phyloP scores from a whole-genome alignment of 2,888 invertebrate genomes.

The Agrilus mali region DNA sequence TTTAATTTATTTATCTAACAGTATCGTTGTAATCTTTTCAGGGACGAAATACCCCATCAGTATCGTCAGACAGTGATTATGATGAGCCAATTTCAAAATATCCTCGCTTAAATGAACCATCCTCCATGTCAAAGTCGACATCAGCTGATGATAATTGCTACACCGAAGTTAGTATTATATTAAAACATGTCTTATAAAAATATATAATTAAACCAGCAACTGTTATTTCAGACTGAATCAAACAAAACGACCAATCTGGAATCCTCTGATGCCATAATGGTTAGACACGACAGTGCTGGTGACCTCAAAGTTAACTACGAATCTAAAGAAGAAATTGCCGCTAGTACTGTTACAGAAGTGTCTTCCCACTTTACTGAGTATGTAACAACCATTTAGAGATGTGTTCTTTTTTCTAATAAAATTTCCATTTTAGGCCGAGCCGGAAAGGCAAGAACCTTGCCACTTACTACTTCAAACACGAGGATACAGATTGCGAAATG shows the following conservation, averaged over 20 bases:
- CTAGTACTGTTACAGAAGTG: conserved; percentile 18
- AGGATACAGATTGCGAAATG: conserved; percentile 74
- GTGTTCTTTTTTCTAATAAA: conserved; percentile 1
- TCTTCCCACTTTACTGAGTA: conserved; percentile 28
- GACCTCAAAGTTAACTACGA: conserved; percentile 5
- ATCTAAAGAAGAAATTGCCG: conserved; percentile 4
- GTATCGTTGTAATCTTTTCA: conserved; percentile 30
- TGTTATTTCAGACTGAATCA: not conserved
- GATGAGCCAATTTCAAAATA: conserved; percentile 66
- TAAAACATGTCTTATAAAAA: too few relatives aligned
- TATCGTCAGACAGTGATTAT: conserved; percentile 47
- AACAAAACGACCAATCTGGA: not conserved
- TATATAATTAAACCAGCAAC: conserved; percentile 1
- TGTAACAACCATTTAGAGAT: not conserved
- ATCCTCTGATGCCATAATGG: conserved; percentile 5
- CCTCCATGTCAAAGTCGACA: not conserved
- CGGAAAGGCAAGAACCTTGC: conserved; percentile 71
- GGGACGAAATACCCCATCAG: conserved; percentile 38
- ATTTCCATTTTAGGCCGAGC: conserved; percentile 41
- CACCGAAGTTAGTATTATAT: not conserved
- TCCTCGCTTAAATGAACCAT: conserved; percentile 43
- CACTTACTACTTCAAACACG: conserved; percentile 75
- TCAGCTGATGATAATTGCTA: not conserved
- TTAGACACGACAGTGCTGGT: conserved; percentile 5
- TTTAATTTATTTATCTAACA: too few relatives aligned